phyloP scores from a whole-genome alignment of 2,888 invertebrate genomes.

The Macropis europaea region DNA sequence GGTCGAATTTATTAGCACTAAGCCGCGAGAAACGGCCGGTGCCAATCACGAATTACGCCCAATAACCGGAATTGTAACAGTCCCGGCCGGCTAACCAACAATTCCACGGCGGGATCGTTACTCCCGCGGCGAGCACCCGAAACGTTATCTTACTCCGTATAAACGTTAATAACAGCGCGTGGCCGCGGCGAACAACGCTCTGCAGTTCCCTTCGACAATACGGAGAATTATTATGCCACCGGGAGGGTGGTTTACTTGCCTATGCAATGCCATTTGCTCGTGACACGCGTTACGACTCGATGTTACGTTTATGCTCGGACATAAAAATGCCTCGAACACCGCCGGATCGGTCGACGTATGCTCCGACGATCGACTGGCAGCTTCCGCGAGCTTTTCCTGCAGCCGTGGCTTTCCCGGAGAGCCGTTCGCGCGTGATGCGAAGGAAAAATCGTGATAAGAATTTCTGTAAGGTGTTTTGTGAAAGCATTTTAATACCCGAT shows the following conservation, averaged over 20 bases:
- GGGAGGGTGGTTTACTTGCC: slow-evolving; percentile 47
- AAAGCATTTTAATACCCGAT: too few relatives aligned
- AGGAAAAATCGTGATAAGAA: slow-evolving; percentile 1
- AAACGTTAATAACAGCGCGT: slow-evolving; percentile 70
- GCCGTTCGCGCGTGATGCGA: neutral
- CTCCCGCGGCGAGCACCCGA: slow-evolving; percentile 7
- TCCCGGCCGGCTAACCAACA: slow-evolving; percentile 55
- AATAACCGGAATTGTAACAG: slow-evolving; percentile 74
- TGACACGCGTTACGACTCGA: slow-evolving; percentile 71
- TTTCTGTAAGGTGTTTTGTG: too few relatives aligned
- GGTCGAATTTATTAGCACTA: slow-evolving; percentile 77
- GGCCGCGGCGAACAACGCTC: slow-evolving; percentile 39
- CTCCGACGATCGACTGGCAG: slow-evolving; percentile 43
- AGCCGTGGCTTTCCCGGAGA: neutral
- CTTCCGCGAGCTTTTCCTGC: slow-evolving; percentile 6
- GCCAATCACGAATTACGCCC: slow-evolving; percentile 77
- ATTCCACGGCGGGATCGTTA: slow-evolving; percentile 56
- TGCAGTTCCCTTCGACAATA: slow-evolving; percentile 66
- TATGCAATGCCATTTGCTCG: slow-evolving; percentile 71
- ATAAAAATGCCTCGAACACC: slow-evolving; percentile 67
- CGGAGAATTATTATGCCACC: slow-evolving; percentile 67
- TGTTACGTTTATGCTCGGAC: slow-evolving; percentile 72
- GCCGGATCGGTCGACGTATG: slow-evolving; percentile 38
- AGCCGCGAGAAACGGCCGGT: slow-evolving; percentile 71
- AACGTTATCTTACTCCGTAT: slow-evolving; percentile 63